These are phyloP conservation scores for Nannoperca obscura DNA, from an alignment of 2,797 vertebrate genomes.

Conservation along the genomic window DNA sequence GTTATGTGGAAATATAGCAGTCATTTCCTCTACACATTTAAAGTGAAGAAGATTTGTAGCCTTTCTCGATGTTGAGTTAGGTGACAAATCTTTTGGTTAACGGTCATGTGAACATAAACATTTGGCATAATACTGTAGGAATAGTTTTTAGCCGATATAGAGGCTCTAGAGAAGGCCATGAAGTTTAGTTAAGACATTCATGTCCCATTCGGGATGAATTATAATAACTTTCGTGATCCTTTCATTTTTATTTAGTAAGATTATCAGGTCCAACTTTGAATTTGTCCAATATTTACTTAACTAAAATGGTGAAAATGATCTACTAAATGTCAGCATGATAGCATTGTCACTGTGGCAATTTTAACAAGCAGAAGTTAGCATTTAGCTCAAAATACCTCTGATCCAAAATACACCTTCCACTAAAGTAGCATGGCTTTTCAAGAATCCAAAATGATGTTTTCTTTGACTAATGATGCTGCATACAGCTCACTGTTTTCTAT, in stretches of 20 bases:
- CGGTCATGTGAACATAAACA: constrained; percentile 14
- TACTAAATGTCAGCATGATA: background rate
- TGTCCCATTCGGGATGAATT: background rate
- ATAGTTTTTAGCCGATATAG: background rate
- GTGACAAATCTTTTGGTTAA: constrained; percentile 26
- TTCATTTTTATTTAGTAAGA: background rate
- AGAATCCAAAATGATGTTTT: background rate
- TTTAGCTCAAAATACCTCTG: background rate
- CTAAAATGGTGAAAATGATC: background rate
- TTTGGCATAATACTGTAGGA: constrained; percentile 6
- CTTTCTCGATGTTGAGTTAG: background rate
- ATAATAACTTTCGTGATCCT: background rate
- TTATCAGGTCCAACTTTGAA: background rate
- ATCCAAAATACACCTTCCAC: background rate
- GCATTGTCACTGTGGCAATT: background rate
- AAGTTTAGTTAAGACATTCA: background rate
- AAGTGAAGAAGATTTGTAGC: constrained; percentile 24
- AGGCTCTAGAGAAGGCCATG: background rate
- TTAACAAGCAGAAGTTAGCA: background rate
- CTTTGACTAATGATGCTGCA: background rate
- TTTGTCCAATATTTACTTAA: background rate
- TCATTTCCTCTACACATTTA: constrained; percentile 27
- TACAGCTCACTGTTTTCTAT: background rate
- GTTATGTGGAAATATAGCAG: constrained; percentile 21
- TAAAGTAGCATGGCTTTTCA: background rate